These are phyloP conservation scores for Caenorhabditis wallacei DNA, from an alignment of 2,888 invertebrate genomes.

Conservation along the genomic window DNA sequence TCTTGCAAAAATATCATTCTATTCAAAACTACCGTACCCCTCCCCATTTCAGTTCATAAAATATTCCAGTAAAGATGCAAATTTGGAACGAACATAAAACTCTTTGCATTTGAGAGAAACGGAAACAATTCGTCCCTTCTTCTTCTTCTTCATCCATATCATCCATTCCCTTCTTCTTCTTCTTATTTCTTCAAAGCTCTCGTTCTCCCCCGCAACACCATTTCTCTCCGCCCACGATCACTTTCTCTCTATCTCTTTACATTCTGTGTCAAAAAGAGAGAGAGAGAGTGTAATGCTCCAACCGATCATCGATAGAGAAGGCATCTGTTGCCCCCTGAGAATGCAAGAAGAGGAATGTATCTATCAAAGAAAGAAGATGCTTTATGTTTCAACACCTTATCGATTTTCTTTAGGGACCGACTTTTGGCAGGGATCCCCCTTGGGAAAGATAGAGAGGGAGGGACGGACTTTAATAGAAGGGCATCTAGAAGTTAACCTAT, in stretches of 20 bases:
- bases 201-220: neutral
- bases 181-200: slow-evolving; percentile 7
- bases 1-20: no score
- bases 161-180: slow-evolving; percentile 25
- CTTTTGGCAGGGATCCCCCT: no score
- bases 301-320: neutral
- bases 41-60: neutral
- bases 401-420: neutral
- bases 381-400: slow-evolving; percentile 32
- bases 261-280: neutral
- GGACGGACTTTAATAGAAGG: no score
- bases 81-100: neutral
- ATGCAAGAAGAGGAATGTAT: neutral
- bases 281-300: slow-evolving; percentile 39
- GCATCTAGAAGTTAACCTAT: no score
- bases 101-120: slow-evolving; percentile 8
- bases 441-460: no score
- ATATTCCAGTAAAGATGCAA: neutral
- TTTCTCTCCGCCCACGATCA: slow-evolving; percentile 47
- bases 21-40: no score
- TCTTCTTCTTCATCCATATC: neutral
- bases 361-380: neutral
- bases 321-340: slow-evolving; percentile 10
- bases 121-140: neutral
- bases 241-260: slow-evolving; percentile 29